These are phyloP conservation scores for Baryphthengus martii DNA, from an alignment of 2,113 vertebrate genomes.

Conservation along the genomic window DNA sequence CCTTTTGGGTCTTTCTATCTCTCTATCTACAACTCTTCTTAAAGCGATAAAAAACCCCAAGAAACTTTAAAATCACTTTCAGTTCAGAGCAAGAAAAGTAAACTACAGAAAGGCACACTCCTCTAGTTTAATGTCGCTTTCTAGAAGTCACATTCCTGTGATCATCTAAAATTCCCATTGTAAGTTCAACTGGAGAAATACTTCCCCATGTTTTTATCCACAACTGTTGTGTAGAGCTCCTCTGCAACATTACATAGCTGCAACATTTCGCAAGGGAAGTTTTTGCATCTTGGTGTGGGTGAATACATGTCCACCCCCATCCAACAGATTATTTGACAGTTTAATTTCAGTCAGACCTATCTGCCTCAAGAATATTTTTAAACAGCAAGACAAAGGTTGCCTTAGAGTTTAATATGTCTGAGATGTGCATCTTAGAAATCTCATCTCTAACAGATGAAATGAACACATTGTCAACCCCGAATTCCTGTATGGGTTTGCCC, in stretches of 20 bases:
- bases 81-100: background rate
- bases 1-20: background rate
- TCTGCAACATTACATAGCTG: background rate
- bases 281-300: slow-evolving; percentile 24
- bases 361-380: slow-evolving; percentile 48
- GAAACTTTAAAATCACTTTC: background rate
- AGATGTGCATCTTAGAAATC: background rate
- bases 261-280: slow-evolving; percentile 8
- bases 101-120: background rate
- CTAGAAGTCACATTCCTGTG: background rate
- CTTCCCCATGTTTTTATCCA: background rate
- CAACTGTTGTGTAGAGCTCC: background rate
- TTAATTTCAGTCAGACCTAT: slow-evolving; percentile 51
- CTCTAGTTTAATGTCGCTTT: slow-evolving; percentile 10
- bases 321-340: slow-evolving; percentile 47
- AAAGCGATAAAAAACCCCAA: background rate
- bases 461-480: background rate
- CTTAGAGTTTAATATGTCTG: background rate
- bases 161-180: slow-evolving; percentile 27
- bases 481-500: background rate
- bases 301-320: slow-evolving; percentile 41
- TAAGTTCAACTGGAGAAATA: slow-evolving; percentile 8
- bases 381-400: slow-evolving; percentile 33
- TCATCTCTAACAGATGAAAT: background rate
- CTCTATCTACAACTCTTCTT: background rate